These are phyloP conservation scores for Neosalanx taihuensis DNA, from an alignment of 2,797 vertebrate species.

Conservation along the genomic window DNA sequence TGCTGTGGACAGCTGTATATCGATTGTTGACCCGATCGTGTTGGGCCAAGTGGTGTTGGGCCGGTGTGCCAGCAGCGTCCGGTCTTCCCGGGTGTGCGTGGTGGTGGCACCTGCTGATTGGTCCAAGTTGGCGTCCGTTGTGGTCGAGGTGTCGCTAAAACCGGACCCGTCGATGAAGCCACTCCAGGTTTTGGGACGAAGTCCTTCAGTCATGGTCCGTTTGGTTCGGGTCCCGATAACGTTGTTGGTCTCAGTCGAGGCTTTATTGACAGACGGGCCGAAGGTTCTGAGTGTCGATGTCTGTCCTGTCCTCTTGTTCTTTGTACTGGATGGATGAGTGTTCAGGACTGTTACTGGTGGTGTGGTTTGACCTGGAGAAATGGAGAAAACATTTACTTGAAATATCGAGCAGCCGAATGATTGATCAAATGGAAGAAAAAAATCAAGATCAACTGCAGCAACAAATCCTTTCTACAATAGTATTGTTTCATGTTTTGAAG, in stretches of 20 bases:
- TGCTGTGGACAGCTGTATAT: not conserved
- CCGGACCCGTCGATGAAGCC: slow-evolving; percentile 11
- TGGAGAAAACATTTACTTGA: slow-evolving; percentile 9
- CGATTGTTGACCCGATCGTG: not conserved
- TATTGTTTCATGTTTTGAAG: not conserved
- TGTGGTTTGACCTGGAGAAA: slow-evolving; percentile 45
- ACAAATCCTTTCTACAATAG: not conserved
- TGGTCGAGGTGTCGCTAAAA: not conserved
- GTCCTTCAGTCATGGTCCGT: slow-evolving; percentile 27
- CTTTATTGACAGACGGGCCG: not conserved
- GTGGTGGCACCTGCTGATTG: not conserved
- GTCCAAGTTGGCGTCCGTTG: fast-evolving
- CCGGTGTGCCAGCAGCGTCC: not conserved
- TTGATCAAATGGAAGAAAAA: not conserved
- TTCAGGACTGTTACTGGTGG: not conserved
- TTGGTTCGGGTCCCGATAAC: slow-evolving; percentile 39
- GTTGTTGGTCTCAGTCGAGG: slow-evolving; percentile 10
- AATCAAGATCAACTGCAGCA: not conserved
- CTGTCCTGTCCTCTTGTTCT: slow-evolving; percentile 6
- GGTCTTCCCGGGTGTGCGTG: not conserved
- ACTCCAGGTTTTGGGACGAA: not conserved
- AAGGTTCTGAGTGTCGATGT: slow-evolving; percentile 15
- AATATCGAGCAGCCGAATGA: too few species aligned
- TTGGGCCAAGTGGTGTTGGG: not conserved
- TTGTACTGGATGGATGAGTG: slow-evolving; percentile 6